Evolutionary conservation across 2,113 vertebrate genomes (phyloP), one percentile per base, ranked within the genome.

Genomic region (Nothocercus nigrocapillus): DNA sequence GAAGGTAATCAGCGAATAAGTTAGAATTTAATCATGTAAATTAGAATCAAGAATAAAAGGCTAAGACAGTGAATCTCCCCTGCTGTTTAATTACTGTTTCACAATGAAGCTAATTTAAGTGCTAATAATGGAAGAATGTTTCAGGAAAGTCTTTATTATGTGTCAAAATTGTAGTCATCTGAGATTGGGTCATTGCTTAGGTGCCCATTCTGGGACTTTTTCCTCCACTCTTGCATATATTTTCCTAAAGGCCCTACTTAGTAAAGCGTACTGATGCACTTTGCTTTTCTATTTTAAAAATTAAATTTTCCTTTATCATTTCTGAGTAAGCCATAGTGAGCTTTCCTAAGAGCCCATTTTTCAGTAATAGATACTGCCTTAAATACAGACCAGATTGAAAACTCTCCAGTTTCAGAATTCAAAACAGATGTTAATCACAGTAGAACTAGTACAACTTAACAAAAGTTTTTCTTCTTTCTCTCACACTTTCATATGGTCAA

Each of bases 1-100:
- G 77, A 93, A 58, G 97, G 97, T 98, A 98, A 95, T 90, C 90
- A 88, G 82, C 0, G 11, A 91, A 78, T 83, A 90, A 95, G 72
- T 95, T 75, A 90, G 88, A 90, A 91, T 93, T 88, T 91, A 92
- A 93, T 96, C 47, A 91, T 91, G 82, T 90, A 95, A 93, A 94
- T 96, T 90, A 88, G 93, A 91, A 58, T 88, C 56, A 86, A 88
- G 72, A 83, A 75, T 94, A 90, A 94, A 95, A 90, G 90, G 76
- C 76, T 90, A 66, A 90, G 77, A 73, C 85, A 85, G 38, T 75
- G 82, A 83, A 56, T 93, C 72, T 94, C 80, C 63, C 90, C 80
- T 91, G 91, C 92, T 88, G 82, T 75, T 92, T 94, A 92, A 95
- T 95, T 96, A 90, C 73, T 95, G 82, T 86, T 94, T 88, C 88